Evolutionary conservation across 2,888 invertebrate genomes (phyloP).

Genomic region (Leucozona laternaria): DNA sequence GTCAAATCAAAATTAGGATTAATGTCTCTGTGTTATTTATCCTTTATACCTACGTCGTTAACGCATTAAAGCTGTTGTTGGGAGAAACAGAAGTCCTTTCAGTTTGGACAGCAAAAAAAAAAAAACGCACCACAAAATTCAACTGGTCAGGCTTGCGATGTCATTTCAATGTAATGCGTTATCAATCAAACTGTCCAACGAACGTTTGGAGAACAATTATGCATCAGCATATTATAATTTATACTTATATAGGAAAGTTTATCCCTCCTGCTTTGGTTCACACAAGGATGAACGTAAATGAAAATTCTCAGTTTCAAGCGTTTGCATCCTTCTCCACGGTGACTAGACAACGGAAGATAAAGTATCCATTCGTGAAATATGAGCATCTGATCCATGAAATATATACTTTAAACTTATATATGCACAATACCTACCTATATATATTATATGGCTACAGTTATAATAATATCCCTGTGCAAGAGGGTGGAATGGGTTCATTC

Average conservation of each 20-base stretch:
- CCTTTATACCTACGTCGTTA: neutral
- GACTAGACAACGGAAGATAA: constrained; percentile 72
- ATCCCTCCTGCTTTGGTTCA: constrained; percentile 1
- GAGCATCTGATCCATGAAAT: constrained; percentile 67
- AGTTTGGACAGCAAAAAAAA: neutral
- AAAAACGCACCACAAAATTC: neutral
- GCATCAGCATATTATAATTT: constrained; percentile 64
- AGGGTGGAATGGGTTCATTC: neutral
- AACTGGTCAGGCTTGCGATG: constrained; percentile 23
- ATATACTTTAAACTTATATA: constrained; percentile 33
- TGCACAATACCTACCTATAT: constrained; percentile 3
- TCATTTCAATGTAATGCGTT: constrained; percentile 52
- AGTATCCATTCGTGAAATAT: constrained; percentile 72
- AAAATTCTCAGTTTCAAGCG: constrained; percentile 40
- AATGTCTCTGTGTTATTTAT: neutral
- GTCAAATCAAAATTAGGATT: too few species aligned
- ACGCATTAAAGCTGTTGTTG: too few species aligned
- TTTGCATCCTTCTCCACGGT: constrained; percentile 12
- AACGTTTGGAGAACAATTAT: constrained; percentile 59
- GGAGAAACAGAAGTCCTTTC: neutral
- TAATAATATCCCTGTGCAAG: constrained; percentile 22
- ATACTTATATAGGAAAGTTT: constrained; percentile 52
- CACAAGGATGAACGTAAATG: constrained; percentile 43
- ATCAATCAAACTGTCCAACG: constrained; percentile 71
- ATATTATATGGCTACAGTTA: neutral